Base-by-base conservation (phyloP, 2,888 invertebrate species). In the Epiperipatus broadwayi region DNA sequence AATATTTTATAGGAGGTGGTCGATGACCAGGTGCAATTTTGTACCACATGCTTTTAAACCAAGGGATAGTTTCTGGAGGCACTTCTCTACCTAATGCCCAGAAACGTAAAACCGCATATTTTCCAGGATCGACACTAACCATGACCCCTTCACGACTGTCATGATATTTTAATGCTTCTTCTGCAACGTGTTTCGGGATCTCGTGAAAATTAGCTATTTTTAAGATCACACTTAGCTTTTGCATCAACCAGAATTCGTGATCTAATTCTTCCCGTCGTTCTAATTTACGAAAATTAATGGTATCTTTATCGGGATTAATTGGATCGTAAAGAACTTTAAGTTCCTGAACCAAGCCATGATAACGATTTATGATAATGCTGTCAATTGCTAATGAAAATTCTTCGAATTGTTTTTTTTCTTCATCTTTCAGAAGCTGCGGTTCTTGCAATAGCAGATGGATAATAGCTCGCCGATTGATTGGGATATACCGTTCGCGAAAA, bases 141-240 rank as follows among this genome's bases (percentile, higher is more conserved):
- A 21, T n/a, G n/a, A n/a, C n/a, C n/a, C n/a, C n/a, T n/a, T n/a
- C n/a, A n/a, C n/a, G n/a, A n/a, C n/a, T n/a, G n/a, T n/a, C n/a
- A n/a, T n/a, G n/a, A n/a, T n/a, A n/a, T n/a, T n/a, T n/a, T n/a
- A n/a, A n/a, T n/a, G 32, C 18, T 15, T 22, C 18, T 7, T 38
- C 38, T 5, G 32, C 22, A 4, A 38, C 32, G n/a, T 38, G 38
- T 10, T 15, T 15, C n/a, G 38, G 38, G 21, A 38, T 31, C 25
- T 38, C 38, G 31, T 21, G 32, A 18, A 38, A 38, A 16, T 38
- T 38, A 32, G 38, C 38, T 18, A 22, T 30, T 38, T 38, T 32
- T 31, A 38, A 32, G 15, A 38, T 27, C 18, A 32, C 22, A 19
- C 31, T 18, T n/a, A 38, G 20, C 15, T 38, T 38, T 22, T 38